Conservation (phyloP, 2,797 vertebrate genomes). For the Rhyacichthys aspro region DNA sequence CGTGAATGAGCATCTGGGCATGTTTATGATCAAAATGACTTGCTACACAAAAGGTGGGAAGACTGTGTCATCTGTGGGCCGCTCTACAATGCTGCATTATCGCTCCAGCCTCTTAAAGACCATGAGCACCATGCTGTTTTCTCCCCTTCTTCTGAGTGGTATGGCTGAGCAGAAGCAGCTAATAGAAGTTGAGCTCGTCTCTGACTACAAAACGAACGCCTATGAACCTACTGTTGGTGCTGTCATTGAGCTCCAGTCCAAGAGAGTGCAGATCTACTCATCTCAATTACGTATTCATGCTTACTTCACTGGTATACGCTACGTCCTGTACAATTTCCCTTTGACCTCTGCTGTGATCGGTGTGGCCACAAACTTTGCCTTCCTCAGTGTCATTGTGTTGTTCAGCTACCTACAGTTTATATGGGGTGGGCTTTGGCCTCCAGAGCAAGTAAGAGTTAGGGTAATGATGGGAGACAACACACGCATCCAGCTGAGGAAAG, state of each 20-base stretch:
- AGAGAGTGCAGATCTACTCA: constrained; percentile 86
- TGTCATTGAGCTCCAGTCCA: constrained; percentile 87
- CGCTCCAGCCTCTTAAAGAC: constrained; percentile 86
- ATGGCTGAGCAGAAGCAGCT: constrained; percentile 90
- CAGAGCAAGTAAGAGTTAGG: constrained; percentile 79
- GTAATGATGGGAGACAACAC: constrained; percentile 83
- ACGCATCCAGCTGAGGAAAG: constrained; percentile 78
- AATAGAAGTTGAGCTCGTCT: constrained; percentile 87
- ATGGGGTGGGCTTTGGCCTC: constrained; percentile 87
- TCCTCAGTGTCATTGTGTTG: constrained; percentile 87
- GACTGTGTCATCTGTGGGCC: constrained; percentile 78
- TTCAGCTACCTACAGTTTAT: constrained; percentile 91
- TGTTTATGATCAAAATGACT: constrained; percentile 90
- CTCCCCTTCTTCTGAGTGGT: constrained; percentile 84
- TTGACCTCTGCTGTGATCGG: constrained; percentile 87
- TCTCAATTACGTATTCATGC: constrained; percentile 89
- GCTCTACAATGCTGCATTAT: constrained; percentile 91
- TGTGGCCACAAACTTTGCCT: constrained; percentile 89
- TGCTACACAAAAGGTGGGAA: constrained; percentile 84
- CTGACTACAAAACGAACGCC: constrained; percentile 85
- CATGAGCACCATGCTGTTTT: constrained; percentile 84
- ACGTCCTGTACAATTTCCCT: constrained; percentile 91
- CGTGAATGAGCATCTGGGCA: constrained; percentile 88
- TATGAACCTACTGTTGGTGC: constrained; percentile 86
- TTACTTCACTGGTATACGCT: constrained; percentile 90